Conservation (phyloP, 2,797 vertebrate genomes). For the Mico argentatus region DNA sequence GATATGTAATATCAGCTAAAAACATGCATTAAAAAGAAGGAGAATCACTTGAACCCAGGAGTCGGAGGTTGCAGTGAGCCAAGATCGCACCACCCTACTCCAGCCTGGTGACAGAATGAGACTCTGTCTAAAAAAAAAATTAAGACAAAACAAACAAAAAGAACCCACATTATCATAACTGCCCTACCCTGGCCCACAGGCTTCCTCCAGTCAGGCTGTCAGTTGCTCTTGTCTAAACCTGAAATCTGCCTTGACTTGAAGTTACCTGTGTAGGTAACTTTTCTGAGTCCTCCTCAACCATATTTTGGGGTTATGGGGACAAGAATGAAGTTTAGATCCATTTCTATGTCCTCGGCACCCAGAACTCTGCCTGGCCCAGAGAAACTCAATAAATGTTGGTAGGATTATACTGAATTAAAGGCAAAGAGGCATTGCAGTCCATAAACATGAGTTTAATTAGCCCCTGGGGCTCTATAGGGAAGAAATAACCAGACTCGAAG, state of each 20-base stretch:
- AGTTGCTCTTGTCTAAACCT: neutral
- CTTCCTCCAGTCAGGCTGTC: neutral
- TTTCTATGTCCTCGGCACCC: neutral
- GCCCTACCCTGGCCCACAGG: neutral
- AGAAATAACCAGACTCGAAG: neutral
- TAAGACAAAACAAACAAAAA: neutral
- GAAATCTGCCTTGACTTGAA: neutral
- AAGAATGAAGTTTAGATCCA: neutral
- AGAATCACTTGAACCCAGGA: neutral
- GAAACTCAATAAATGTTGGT: neutral
- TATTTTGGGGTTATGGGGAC: neutral
- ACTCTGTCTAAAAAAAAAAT: neutral
- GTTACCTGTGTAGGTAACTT: neutral
- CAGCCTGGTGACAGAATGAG: neutral
- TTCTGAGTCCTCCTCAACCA: neutral
- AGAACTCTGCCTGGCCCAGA: neutral
- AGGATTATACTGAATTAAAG: neutral
- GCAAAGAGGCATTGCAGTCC: neutral
- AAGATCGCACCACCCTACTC: neutral
- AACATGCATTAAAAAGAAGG: neutral
- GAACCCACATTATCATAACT: neutral
- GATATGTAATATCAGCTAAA: neutral
- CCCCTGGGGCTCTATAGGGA: neutral
- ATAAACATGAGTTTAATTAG: constrained; percentile 13
- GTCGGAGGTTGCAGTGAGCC: neutral